A percentile compares a stretch with the other conserved stretches of the same genome.
Conservation (phyloP, 2,113 vertebrate genomes). For the sheep (Ovis aries) region ARS-UI_Ramb_v3.0 NC_056071.1:7758001-7758500, state of each 20-base stretch:
- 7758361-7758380: background rate
- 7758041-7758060: background rate
- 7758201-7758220: background rate
- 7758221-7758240: background rate
- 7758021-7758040: background rate
- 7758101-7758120: background rate
- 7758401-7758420: background rate
- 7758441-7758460: background rate
- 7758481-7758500: background rate
- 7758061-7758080: background rate
- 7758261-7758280: fast-evolving
- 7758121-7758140: background rate
- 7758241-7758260: background rate
- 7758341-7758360: background rate
- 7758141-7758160: background rate
- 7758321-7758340: background rate
- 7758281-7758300: background rate
- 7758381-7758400: background rate
- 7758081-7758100: background rate
- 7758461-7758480: background rate
- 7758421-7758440: background rate
- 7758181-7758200: background rate
- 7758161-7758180: background rate
- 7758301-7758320: background rate
- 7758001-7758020: background rate